phyloP scores from a whole-genome alignment of 2,888 invertebrate genomes.

The Drosophila leonis region DNA sequence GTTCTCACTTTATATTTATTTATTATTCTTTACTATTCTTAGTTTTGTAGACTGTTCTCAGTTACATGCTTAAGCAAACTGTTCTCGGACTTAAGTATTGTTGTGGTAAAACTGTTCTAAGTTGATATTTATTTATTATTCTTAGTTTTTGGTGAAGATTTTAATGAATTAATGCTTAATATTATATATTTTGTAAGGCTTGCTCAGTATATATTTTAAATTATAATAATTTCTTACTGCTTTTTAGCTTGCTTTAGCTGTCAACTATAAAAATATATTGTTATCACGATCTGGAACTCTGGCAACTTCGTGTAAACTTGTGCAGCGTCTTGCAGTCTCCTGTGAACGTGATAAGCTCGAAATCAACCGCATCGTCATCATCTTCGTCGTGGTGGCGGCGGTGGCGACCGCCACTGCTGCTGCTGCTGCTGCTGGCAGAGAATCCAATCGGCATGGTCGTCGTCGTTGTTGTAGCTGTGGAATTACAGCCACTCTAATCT shows the following conservation, averaged over 20 bases:
- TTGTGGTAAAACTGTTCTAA: too few species aligned
- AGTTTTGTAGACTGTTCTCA: too few species aligned
- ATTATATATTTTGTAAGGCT: not conserved
- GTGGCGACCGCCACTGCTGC: constrained; percentile 19
- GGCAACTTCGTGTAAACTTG: constrained; percentile 63
- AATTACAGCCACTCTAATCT: constrained; percentile 79
- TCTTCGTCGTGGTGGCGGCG: constrained; percentile 49
- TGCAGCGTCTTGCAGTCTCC: constrained; percentile 72
- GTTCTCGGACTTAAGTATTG: too few species aligned
- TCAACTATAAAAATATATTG: not conserved
- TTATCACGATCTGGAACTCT: constrained; percentile 20
- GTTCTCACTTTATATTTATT: too few species aligned
- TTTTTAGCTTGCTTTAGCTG: not conserved
- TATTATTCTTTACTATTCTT: too few species aligned
- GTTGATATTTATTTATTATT: too few species aligned
- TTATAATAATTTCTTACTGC: not conserved
- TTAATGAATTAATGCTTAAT: not conserved
- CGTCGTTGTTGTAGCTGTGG: constrained; percentile 37
- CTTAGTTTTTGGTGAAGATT: too few species aligned
- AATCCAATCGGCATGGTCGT: constrained; percentile 61
- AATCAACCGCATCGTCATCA: constrained; percentile 70
- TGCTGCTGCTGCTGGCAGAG: constrained; percentile 38
- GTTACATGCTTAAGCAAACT: too few species aligned
- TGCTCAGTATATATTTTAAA: too few species aligned
- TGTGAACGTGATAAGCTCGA: constrained; percentile 78